Evolutionary conservation across 2,888 invertebrate genomes (phyloP).

Genomic region (Drosophila maculinotata): DNA sequence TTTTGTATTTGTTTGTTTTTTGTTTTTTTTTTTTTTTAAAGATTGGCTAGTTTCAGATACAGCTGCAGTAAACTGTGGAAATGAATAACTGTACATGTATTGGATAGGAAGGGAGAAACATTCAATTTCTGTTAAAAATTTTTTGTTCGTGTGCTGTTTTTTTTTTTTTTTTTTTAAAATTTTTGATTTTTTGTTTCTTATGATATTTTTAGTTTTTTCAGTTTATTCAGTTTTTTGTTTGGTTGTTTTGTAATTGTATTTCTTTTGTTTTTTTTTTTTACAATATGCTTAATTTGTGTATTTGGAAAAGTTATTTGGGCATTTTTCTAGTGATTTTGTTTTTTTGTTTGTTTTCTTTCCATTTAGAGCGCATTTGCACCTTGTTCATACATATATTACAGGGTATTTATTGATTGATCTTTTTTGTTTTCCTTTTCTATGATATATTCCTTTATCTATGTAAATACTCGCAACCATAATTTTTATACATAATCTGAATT

Average conservation of each 20-base stretch:
- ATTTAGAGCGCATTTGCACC: slow-evolving; percentile 42
- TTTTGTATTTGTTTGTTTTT: slow-evolving; percentile 9
- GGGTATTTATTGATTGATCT: slow-evolving; percentile 29
- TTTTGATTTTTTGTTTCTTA: slow-evolving; percentile 4
- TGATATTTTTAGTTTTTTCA: background rate
- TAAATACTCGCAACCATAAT: slow-evolving; percentile 59
- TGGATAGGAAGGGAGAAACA: slow-evolving; percentile 31
- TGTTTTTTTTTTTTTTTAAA: slow-evolving; percentile 12
- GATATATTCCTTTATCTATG: slow-evolving; percentile 50
- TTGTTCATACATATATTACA: slow-evolving; percentile 44
- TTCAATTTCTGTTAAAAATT: slow-evolving; percentile 17
- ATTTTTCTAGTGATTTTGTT: slow-evolving; percentile 37
- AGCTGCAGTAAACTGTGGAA: slow-evolving; percentile 27
- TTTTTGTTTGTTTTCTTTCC: slow-evolving; percentile 21
- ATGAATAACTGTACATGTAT: slow-evolving; percentile 37
- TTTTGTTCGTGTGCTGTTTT: slow-evolving; percentile 41
- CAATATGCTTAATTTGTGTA: slow-evolving; percentile 37
- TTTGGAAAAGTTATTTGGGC: slow-evolving; percentile 48
- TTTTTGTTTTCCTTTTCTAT: slow-evolving; percentile 9
- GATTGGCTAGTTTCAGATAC: slow-evolving; percentile 43
- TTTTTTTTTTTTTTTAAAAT: background rate
- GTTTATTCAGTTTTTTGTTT: no score
- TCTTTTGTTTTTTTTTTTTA: slow-evolving; percentile 20
- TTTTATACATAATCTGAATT: slow-evolving; percentile 45
- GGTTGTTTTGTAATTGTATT: background rate